Conservation (phyloP, 2,113 vertebrate genomes). For the Periophthalmodon schlosseri region DNA sequence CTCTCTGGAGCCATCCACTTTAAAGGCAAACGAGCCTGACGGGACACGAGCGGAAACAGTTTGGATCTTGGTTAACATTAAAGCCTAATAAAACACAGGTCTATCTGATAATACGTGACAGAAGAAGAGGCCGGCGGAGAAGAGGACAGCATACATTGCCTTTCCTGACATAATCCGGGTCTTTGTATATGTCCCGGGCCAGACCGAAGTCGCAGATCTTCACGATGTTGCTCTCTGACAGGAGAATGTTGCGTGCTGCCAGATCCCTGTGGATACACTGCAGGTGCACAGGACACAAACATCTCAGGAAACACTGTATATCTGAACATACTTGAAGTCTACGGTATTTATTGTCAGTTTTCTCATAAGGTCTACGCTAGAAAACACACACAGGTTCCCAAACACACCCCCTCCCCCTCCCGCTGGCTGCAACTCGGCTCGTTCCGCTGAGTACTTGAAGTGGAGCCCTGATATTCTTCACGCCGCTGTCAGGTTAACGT, state of each 20-base stretch:
- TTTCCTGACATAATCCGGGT: constrained; percentile 97
- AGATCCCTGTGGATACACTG: constrained; percentile 96
- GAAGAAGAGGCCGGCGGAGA: not conserved
- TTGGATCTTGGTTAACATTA: not conserved
- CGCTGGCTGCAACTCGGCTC: not conserved
- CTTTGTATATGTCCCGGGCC: constrained; percentile 98
- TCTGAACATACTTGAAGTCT: not conserved
- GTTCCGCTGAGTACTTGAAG: constrained; percentile 6
- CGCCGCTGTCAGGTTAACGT: constrained; percentile 19
- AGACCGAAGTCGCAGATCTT: constrained; percentile 99
- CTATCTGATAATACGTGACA: not conserved
- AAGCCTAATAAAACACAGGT: not conserved
- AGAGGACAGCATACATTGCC: constrained; percentile 85
- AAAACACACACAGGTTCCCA: not conserved
- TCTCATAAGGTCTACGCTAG: not conserved
- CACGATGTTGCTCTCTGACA: constrained; percentile 95
- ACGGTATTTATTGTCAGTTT: constrained; percentile 2
- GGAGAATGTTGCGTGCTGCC: constrained; percentile 96
- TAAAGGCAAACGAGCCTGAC: constrained; percentile 91
- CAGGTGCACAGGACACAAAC: constrained; percentile 29
- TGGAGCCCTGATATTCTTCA: constrained; percentile 25
- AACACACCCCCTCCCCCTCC: not conserved
- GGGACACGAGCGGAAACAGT: not conserved
- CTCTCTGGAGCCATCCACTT: constrained; percentile 99
- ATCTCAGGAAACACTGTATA: constrained; percentile 29